phyloP scores from a whole-genome alignment of 2,888 invertebrate genomes.

The Mongoloraphidia duomilia region DNA sequence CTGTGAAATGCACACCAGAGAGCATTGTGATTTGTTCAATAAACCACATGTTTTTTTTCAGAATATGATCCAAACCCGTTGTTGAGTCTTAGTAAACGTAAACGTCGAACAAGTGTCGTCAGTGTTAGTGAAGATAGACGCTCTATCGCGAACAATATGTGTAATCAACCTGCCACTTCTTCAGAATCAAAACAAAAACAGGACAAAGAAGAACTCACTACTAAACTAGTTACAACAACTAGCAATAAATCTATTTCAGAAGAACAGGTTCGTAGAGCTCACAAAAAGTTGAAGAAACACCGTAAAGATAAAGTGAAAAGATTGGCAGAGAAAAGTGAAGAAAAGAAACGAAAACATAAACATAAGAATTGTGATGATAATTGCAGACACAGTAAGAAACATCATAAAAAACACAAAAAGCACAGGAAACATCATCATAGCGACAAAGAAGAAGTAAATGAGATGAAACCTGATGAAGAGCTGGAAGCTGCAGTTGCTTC shows the following conservation, averaged over 20 bases:
- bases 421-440: constrained; percentile 61
- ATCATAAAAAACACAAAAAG: constrained; percentile 65
- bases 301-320: constrained; percentile 47
- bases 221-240: constrained; percentile 6
- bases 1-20: no score
- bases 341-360: constrained; percentile 52
- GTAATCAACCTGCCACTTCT: constrained; percentile 6
- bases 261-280: constrained; percentile 34
- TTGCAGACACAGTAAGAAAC: constrained; percentile 57
- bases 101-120: constrained; percentile 51
- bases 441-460: constrained; percentile 10
- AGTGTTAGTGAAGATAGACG: constrained; percentile 39
- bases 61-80: constrained; percentile 75
- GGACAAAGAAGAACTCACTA: constrained; percentile 14
- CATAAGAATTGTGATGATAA: constrained; percentile 55
- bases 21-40: no score
- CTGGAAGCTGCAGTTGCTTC: constrained; percentile 26
- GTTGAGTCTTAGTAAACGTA: constrained; percentile 58
- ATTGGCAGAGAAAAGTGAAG: constrained; percentile 31
- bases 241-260: background rate
- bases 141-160: constrained; percentile 15
- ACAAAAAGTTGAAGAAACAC: constrained; percentile 53
- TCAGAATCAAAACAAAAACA: constrained; percentile 13
- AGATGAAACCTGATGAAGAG: constrained; percentile 27
- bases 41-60: constrained; percentile 27